A percentile compares a stretch with the other conserved stretches of the same genome.
phyloP scores from a whole-genome alignment of 1,140 invertebrate species.

The Drosophila pallidifrons region DNA sequence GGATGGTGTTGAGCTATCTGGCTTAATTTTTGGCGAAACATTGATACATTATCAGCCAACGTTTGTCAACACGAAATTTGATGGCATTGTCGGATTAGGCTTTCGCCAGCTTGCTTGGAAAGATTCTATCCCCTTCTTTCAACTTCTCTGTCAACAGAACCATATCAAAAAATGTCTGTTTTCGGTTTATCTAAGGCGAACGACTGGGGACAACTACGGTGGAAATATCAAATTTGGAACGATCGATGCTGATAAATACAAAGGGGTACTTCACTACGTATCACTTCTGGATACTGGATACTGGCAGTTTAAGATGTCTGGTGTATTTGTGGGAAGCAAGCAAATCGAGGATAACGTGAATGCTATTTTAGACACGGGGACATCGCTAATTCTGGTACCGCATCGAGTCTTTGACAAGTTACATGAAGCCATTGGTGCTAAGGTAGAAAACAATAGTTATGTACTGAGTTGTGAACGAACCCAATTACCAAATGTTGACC shows the following conservation, averaged over 20 bases:
- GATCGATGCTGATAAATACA: conserved; percentile 47
- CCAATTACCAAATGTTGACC: conserved; percentile 30
- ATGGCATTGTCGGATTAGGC: conserved; percentile 97
- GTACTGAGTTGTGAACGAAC: conserved; percentile 17
- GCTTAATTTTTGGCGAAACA: conserved; percentile 98
- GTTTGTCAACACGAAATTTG: conserved; percentile 97
- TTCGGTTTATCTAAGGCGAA: conserved; percentile 93
- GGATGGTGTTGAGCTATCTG: conserved; percentile 88
- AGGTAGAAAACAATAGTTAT: background rate
- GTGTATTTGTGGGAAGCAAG: conserved; percentile 15
- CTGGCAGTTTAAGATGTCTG: conserved; percentile 73
- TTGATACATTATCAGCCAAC: conserved; percentile 93
- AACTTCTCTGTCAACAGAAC: conserved; percentile 95
- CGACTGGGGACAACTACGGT: conserved; percentile 87
- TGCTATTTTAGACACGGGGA: conserved; percentile 92
- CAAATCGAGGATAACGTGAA: conserved; percentile 84
- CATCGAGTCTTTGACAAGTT: conserved; percentile 84
- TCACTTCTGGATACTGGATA: conserved; percentile 57
- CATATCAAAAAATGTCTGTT: conserved; percentile 92
- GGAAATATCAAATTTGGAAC: conserved; percentile 73
- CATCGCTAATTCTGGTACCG: conserved; percentile 90
- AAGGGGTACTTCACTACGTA: conserved; percentile 65
- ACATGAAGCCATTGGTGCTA: conserved; percentile 18
- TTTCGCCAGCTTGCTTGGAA: conserved; percentile 95
- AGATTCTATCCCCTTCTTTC: conserved; percentile 95